Evolutionary conservation across 2,113 vertebrate species (phyloP), one percentile per base, ranked within the genome.

Genomic region (Recurvirostra avosetta): DNA sequence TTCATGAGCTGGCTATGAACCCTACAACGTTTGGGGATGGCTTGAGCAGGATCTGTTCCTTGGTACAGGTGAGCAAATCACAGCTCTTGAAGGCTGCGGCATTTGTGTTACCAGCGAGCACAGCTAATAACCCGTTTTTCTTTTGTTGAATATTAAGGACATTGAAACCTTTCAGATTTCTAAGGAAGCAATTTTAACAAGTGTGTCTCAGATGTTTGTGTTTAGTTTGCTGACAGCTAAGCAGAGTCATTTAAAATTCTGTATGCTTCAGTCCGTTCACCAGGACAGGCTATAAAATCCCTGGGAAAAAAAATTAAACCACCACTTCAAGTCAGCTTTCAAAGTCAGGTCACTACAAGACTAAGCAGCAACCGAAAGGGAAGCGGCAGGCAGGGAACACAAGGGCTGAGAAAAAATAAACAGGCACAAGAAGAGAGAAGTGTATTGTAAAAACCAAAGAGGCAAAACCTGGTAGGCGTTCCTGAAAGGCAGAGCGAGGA

Each of bases 1-100:
- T 95, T 83, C 41, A 93, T 70, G 87, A 94, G 94, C 82, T 92
- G 95, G n/a, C n/a, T 15, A n/a, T 23, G 66, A 94, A 81, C 70
- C 40, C 55, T 84, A 23, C 67, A 47, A 32, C 0, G 8, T 70
- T 20, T 76, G 73, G 71, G 80, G 87, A 59, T 15, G 70, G 92
- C 71, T 71, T 32, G 63, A 83, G 68, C 68, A 34, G 76, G 88
- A 58, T 49, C 58, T 23, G 45, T 19, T 86, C 75, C 5, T 4
- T 19, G 53, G 26, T 58, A 30, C 50, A 6, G 92, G 91, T 79
- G 86, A 90, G 77, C 58, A 73, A 87, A 92, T 58, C 49, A 8
- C 68, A 65, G 65, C 77, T 77, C 76, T 81, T 45, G 55, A 63
- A 86, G 82, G 8, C 73, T 77, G 70, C 59, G 52, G 75, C 49